Base-by-base conservation (phyloP, 2,888 invertebrate genomes). In the Eristalis tenax region DNA sequence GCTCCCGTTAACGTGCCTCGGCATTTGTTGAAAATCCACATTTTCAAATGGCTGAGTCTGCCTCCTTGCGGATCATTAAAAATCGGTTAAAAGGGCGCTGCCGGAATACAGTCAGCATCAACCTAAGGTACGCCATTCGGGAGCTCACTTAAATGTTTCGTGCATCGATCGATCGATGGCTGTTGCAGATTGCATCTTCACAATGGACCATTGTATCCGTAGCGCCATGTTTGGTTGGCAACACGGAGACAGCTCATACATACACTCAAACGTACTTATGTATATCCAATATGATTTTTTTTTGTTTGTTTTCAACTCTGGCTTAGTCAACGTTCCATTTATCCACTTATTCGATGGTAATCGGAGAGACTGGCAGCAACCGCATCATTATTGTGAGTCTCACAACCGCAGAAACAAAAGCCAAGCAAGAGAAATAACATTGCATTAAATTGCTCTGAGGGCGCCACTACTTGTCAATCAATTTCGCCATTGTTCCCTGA, bases 391-490 rank as follows among this genome's bases (percentile, higher is more conserved):
- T 75, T 66, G 83, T 69, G 70, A 83, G 70, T 74, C 78, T 35
- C 82, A 78, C 81, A 86, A 83, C 83, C 78, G 83, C 83, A 79
- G 77, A 87, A 83, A 83, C 83, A 83, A 87, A 83, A 87, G 87
- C 79, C 87, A 79, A 80, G 83, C 87, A 87, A 73, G 87, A 83
- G 75, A 59, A 87, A 83, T 75, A 87, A 83, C 87, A 87, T 83
- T 68, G 87, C 87, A 87, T 87, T 87, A 87, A 87, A 87, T 87
- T 87, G 87, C 87, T 87, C 68, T 76, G 87, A 87, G 87, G 83
- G 87, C 87, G 87, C 87, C 87, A 87, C 87, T 83, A 80, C 83
- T 87, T 87, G 87, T 87, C 87, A 87, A 87, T 87, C 87, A 87
- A 87, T 87, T 87, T 87, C 83, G 79, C 87, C 87, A 87, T 87